Conservation (phyloP, 2,888 invertebrate genomes). For the Pyrochroa serraticornis region DNA sequence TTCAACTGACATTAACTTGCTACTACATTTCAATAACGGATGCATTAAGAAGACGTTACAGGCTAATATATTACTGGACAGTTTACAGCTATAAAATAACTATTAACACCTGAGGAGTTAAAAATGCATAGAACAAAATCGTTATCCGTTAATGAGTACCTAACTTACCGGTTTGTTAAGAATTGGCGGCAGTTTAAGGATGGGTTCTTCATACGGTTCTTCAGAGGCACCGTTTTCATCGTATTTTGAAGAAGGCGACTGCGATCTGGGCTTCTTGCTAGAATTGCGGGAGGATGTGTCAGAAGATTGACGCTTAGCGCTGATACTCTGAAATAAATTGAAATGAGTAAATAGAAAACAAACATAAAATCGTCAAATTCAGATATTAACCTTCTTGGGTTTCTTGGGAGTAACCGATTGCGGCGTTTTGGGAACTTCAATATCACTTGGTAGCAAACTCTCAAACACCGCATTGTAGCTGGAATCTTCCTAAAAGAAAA, state of each 20-base stretch:
- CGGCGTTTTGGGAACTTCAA: conserved; percentile 6
- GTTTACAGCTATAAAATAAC: too few relatives aligned
- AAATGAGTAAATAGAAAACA: not conserved
- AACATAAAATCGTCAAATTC: not conserved
- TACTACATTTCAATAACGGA: too few relatives aligned
- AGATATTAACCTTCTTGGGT: conserved; percentile 40
- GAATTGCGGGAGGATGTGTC: not conserved
- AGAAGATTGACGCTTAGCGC: conserved; percentile 5
- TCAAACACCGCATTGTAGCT: conserved; percentile 58
- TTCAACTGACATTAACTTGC: too few relatives aligned
- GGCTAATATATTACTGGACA: too few relatives aligned
- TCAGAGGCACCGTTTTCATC: conserved; percentile 62
- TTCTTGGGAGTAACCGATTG: conserved; percentile 38
- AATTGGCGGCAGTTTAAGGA: conserved; percentile 72
- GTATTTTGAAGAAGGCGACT: conserved; percentile 52
- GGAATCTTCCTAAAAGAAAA: conserved; percentile 54
- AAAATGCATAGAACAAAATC: too few relatives aligned
- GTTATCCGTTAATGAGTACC: too few relatives aligned
- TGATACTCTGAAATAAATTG: not conserved
- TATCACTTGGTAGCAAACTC: conserved; percentile 10
- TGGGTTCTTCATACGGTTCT: conserved; percentile 54
- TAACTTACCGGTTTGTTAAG: conserved; percentile 72
- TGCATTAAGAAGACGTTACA: too few relatives aligned
- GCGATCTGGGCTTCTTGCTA: conserved; percentile 29
- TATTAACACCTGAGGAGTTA: too few relatives aligned